A percentile compares a stretch with the other conserved stretches of the same genome.
Evolutionary conservation across 2,888 invertebrate genomes (phyloP).

Genomic region (Baccha elongata): DNA sequence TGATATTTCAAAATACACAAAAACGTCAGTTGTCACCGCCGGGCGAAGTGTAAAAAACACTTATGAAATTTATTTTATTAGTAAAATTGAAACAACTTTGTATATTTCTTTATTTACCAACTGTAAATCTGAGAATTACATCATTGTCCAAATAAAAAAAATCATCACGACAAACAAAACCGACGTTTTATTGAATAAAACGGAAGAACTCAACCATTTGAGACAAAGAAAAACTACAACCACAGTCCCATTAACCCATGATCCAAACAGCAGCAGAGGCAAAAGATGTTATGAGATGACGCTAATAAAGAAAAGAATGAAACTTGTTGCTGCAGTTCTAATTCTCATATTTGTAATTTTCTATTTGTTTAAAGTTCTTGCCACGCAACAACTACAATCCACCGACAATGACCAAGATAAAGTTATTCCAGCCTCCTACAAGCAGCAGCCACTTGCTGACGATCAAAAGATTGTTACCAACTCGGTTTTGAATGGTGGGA

Average conservation of each 20-base stretch:
- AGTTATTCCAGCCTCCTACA: neutral
- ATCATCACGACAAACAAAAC: slow-evolving; percentile 25
- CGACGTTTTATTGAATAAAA: neutral
- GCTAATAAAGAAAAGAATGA: slow-evolving; percentile 77
- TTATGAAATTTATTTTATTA: slow-evolving; percentile 51
- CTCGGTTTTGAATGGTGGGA: slow-evolving; percentile 16
- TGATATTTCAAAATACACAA: slow-evolving; percentile 52
- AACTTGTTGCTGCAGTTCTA: slow-evolving; percentile 75
- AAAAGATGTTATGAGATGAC: slow-evolving; percentile 75
- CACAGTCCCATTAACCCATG: slow-evolving; percentile 38
- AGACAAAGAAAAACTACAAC: slow-evolving; percentile 58
- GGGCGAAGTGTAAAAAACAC: slow-evolving; percentile 53
- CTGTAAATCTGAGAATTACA: neutral
- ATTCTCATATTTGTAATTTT: slow-evolving; percentile 75
- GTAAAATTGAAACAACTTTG: slow-evolving; percentile 10
- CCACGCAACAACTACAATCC: slow-evolving; percentile 37
- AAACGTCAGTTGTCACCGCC: slow-evolving; percentile 34
- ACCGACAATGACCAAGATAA: neutral
- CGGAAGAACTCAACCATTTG: slow-evolving; percentile 21
- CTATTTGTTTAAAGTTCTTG: slow-evolving; percentile 76
- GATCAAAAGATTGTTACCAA: neutral
- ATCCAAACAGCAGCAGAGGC: slow-evolving; percentile 32
- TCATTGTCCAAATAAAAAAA: slow-evolving; percentile 18
- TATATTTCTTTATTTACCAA: slow-evolving; percentile 8
- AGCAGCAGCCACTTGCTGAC: neutral